Evolutionary conservation across 2,797 vertebrate genomes (phyloP).

Genomic region (Gymnodraco acuticeps): DNA sequence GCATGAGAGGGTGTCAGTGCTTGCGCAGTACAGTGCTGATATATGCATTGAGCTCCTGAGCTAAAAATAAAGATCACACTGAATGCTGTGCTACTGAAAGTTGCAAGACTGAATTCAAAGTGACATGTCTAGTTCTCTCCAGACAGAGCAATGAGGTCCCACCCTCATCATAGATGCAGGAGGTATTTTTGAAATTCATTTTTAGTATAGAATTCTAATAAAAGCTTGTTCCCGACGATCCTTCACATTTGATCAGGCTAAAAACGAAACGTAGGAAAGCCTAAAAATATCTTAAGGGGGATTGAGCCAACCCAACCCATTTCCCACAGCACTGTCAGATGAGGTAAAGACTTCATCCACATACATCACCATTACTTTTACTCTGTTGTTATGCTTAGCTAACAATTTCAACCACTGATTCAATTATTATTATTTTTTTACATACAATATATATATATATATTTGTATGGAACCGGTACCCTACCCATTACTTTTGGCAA

Average conservation of each 20-base stretch:
- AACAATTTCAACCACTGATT: no score
- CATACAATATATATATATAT: no score
- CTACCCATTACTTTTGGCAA: no score
- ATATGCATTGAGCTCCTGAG: slow-evolving; percentile 83
- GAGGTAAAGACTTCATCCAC: background rate
- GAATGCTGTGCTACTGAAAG: slow-evolving; percentile 77
- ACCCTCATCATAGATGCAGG: slow-evolving; percentile 67
- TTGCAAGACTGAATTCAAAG: slow-evolving; percentile 84
- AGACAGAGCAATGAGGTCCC: slow-evolving; percentile 73
- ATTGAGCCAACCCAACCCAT: slow-evolving; percentile 18
- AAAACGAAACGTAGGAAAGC: slow-evolving; percentile 56
- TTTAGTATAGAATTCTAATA: slow-evolving; percentile 62
- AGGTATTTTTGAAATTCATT: slow-evolving; percentile 54
- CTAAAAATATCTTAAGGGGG: slow-evolving; percentile 47
- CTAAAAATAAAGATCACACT: slow-evolving; percentile 86
- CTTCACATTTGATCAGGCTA: slow-evolving; percentile 47
- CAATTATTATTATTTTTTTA: background rate
- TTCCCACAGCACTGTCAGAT: background rate
- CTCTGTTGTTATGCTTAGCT: background rate
- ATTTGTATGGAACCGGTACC: no score
- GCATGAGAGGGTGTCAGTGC: slow-evolving; percentile 82
- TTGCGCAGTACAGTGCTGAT: slow-evolving; percentile 83
- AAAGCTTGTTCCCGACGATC: slow-evolving; percentile 55
- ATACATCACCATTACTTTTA: background rate
- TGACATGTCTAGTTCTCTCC: slow-evolving; percentile 80